These are phyloP conservation scores for Monomorium pharaonis DNA, from an alignment of 1,140 invertebrate genomes.

Conservation along the genomic window DNA sequence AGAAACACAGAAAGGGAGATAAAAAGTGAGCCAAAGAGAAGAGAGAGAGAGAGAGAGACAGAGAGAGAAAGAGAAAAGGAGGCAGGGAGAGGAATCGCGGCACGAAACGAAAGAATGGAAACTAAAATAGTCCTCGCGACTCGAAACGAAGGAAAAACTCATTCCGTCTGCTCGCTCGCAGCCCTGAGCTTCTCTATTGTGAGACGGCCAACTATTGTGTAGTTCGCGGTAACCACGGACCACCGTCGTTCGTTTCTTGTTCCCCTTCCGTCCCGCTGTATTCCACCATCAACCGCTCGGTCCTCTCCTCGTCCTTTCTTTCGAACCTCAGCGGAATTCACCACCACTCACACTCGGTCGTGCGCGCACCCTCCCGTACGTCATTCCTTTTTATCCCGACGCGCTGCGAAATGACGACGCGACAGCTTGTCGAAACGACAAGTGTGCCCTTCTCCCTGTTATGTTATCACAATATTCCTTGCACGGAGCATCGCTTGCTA, in stretches of 20 bases:
- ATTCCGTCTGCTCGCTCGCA: constrained; percentile 74
- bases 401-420: constrained; percentile 15
- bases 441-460: background rate
- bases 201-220: constrained; percentile 74
- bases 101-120: constrained; percentile 67
- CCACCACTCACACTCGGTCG: background rate
- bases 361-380: constrained; percentile 7
- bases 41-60: constrained; percentile 23
- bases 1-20: constrained; percentile 17
- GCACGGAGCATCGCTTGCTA: background rate
- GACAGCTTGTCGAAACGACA: constrained; percentile 25
- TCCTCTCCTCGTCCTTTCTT: constrained; percentile 37
- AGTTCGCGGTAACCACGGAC: constrained; percentile 72
- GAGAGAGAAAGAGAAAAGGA: constrained; percentile 23
- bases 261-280: background rate
- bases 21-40: constrained; percentile 35
- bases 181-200: constrained; percentile 71
- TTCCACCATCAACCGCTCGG: background rate
- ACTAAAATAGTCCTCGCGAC: constrained; percentile 72
- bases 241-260: constrained; percentile 65
- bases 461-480: background rate
- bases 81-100: constrained; percentile 15
- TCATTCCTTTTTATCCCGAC: constrained; percentile 51
- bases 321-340: constrained; percentile 34
- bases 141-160: constrained; percentile 77